These are phyloP conservation scores for Mustelus asterias DNA, from an alignment of 2,113 vertebrate species.

Conservation along the genomic window DNA sequence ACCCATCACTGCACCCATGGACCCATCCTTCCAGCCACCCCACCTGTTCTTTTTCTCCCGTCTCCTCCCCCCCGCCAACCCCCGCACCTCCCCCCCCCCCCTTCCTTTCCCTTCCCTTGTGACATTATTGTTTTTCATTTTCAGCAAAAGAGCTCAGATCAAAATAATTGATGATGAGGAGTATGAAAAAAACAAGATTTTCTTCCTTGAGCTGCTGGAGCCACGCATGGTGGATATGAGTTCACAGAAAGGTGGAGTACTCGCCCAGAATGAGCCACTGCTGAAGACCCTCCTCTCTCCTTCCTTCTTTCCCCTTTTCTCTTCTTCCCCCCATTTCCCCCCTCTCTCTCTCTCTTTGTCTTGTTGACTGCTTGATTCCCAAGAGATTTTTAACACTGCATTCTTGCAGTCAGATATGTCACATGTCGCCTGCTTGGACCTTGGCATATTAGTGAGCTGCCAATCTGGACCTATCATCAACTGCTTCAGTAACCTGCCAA, in stretches of 20 bases:
- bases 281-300: slow-evolving; percentile 55
- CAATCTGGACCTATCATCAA: neutral
- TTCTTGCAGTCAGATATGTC: slow-evolving; percentile 48
- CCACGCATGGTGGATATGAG: slow-evolving; percentile 77
- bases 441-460: slow-evolving; percentile 10
- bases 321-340: slow-evolving; percentile 39
- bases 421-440: slow-evolving; percentile 51
- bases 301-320: slow-evolving; percentile 45
- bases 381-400: slow-evolving; percentile 47
- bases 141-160: slow-evolving; percentile 78
- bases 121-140: slow-evolving; percentile 68
- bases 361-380: slow-evolving; percentile 41
- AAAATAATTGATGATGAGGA: slow-evolving; percentile 80
- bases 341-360: slow-evolving; percentile 39
- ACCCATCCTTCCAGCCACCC: slow-evolving; percentile 40
- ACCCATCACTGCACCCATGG: slow-evolving; percentile 45
- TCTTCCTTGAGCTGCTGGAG: slow-evolving; percentile 73
- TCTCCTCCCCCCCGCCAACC: slow-evolving; percentile 41
- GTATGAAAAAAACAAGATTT: slow-evolving; percentile 79
- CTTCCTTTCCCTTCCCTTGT: slow-evolving; percentile 49
- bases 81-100: slow-evolving; percentile 40
- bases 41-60: slow-evolving; percentile 51
- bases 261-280: slow-evolving; percentile 48
- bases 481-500: slow-evolving; percentile 15
- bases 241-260: slow-evolving; percentile 81